phyloP scores from a whole-genome alignment of 2,888 invertebrate genomes.

The Polietes domitor region DNA sequence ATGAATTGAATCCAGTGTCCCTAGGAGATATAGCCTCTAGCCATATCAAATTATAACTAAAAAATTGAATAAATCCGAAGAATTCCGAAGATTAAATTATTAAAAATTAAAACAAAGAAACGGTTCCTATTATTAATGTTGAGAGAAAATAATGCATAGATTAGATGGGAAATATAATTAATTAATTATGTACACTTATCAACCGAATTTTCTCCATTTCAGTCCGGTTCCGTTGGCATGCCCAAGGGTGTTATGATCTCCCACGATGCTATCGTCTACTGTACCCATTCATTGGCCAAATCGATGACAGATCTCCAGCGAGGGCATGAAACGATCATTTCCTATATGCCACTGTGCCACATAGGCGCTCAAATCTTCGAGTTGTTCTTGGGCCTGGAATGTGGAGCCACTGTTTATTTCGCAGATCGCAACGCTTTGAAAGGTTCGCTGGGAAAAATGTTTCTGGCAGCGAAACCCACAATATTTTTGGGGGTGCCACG shows the following conservation, averaged over 20 bases:
- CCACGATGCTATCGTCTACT: slow-evolving; percentile 91
- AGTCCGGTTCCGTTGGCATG: slow-evolving; percentile 93
- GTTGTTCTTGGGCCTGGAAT: slow-evolving; percentile 82
- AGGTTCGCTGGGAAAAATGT: slow-evolving; percentile 88
- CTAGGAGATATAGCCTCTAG: no score
- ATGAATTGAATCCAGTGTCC: no score
- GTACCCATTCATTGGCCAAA: slow-evolving; percentile 82
- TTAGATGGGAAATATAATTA: no score
- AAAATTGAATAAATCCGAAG: no score
- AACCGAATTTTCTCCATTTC: slow-evolving; percentile 74
- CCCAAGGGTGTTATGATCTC: slow-evolving; percentile 96
- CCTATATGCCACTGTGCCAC: slow-evolving; percentile 93
- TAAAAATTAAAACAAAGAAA: no score
- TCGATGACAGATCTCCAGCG: slow-evolving; percentile 81
- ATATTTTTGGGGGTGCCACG: slow-evolving; percentile 93
- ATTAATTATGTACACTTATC: no score
- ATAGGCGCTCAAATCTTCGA: slow-evolving; percentile 92
- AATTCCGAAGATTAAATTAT: no score
- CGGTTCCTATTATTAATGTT: no score
- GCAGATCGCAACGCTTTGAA: slow-evolving; percentile 94
- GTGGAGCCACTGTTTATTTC: slow-evolving; percentile 85
- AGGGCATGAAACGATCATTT: slow-evolving; percentile 85
- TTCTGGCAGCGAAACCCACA: slow-evolving; percentile 89
- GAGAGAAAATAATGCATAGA: no score
- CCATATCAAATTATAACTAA: no score